Percentiles rank a stretch among this genome's conserved stretches.
These are phyloP conservation scores for Cremastobaeus sp. DNA, from an alignment of 2,888 invertebrate species.

Conservation along the genomic window DNA sequence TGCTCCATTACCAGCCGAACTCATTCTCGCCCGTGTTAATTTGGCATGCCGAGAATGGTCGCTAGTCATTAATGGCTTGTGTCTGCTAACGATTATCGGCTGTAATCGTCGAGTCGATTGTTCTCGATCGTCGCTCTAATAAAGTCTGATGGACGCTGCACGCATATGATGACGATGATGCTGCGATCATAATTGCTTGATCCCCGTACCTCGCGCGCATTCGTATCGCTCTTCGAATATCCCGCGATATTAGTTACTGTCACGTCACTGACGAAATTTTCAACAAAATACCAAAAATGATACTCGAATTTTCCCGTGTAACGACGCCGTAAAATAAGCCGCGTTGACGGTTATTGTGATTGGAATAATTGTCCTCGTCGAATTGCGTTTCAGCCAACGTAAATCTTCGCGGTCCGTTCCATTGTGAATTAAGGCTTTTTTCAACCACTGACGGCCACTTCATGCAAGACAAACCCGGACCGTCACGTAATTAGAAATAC, in stretches of 20 bases:
- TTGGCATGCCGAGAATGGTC: constrained; percentile 74
- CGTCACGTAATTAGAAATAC: constrained; percentile 73
- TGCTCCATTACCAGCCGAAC: constrained; percentile 54
- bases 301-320: constrained; percentile 45
- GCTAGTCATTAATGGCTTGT: constrained; percentile 76
- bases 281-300: constrained; percentile 55
- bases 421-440: constrained; percentile 35
- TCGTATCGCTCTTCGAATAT: constrained; percentile 45
- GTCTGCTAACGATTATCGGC: constrained; percentile 77
- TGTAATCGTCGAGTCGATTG: constrained; percentile 78
- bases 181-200: constrained; percentile 68
- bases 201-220: constrained; percentile 55
- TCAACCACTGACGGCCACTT: constrained; percentile 10
- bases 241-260: constrained; percentile 56
- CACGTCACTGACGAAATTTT: constrained; percentile 48
- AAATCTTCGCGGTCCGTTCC: constrained; percentile 9
- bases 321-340: constrained; percentile 50
- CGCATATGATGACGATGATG: constrained; percentile 71
- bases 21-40: constrained; percentile 67
- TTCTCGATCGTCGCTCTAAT: constrained; percentile 75
- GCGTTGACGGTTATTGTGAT: constrained; percentile 53
- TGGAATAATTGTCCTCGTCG: constrained; percentile 45
- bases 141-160: constrained; percentile 72
- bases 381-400: neutral
- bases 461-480: constrained; percentile 21